Evolutionary conservation across 92 coral and sea anemone species (phyloP).

Genomic region (Hydrozoanthus gracilis): DNA sequence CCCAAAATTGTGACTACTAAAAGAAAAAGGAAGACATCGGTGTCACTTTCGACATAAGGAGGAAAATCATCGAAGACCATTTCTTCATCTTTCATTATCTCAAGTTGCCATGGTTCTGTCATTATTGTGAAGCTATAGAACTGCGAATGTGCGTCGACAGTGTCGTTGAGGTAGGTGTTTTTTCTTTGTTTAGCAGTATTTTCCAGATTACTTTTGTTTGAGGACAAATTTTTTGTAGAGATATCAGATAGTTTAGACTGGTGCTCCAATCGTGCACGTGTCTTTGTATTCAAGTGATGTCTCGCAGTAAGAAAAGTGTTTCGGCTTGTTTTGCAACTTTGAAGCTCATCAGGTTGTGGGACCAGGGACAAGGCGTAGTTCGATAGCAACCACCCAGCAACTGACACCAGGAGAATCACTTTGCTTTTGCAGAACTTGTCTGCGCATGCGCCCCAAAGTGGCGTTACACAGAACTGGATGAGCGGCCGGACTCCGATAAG

Average conservation of each 20-base stretch:
- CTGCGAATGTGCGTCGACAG: not conserved
- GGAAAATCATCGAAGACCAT: slow-evolving; percentile 37
- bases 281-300: not conserved
- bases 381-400: slow-evolving; percentile 84
- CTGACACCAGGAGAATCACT: slow-evolving; percentile 81
- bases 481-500: slow-evolving; percentile 89
- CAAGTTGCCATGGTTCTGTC: slow-evolving; percentile 28
- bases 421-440: slow-evolving; percentile 87
- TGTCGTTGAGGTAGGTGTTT: not conserved
- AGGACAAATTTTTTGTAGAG: not conserved
- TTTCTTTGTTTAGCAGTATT: not conserved
- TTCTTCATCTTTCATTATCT: slow-evolving; percentile 47
- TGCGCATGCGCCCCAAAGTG: slow-evolving; percentile 94
- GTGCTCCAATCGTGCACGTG: not conserved
- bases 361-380: slow-evolving; percentile 79
- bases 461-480: slow-evolving; percentile 87
- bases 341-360: slow-evolving; percentile 70
- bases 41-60: slow-evolving; percentile 61
- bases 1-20: slow-evolving; percentile 85
- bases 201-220: not conserved
- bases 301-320: not conserved
- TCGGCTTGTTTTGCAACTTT: slow-evolving; percentile 57
- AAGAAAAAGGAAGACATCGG: slow-evolving; percentile 73
- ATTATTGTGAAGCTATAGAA: slow-evolving; percentile 4
- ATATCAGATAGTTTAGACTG: not conserved